Conservation (phyloP, 2,888 invertebrate species). For the Pristionchus exspectatus region DNA sequence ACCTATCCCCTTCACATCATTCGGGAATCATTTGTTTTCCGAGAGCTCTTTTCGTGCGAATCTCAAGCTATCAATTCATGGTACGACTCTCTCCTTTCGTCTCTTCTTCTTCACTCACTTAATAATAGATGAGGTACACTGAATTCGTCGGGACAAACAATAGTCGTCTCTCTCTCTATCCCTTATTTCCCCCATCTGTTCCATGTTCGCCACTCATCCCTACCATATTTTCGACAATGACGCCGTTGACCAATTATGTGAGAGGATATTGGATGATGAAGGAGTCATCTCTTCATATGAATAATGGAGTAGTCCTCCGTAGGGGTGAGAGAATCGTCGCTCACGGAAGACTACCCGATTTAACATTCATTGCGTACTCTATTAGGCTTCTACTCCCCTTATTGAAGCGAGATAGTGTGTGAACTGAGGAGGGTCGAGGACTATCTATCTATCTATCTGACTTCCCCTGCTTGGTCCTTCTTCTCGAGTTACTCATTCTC, state of each 20-base stretch:
- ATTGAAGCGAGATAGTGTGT: slow-evolving; percentile 47
- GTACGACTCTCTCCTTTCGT: slow-evolving; percentile 46
- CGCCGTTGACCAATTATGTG: background rate
- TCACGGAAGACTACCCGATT: background rate
- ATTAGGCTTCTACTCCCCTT: slow-evolving; percentile 55
- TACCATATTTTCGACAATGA: background rate
- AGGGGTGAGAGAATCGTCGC: background rate
- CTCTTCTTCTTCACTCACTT: slow-evolving; percentile 17
- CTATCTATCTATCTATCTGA: slow-evolving; percentile 39
- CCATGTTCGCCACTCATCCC: background rate
- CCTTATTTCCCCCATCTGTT: too few species aligned
- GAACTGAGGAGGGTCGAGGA: slow-evolving; percentile 55
- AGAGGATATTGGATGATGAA: background rate
- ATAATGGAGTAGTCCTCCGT: background rate
- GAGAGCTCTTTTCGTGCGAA: background rate
- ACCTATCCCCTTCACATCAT: background rate
- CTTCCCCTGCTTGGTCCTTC: slow-evolving; percentile 32
- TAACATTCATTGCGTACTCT: slow-evolving; percentile 57
- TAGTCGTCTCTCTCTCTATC: slow-evolving; percentile 2
- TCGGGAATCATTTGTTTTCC: slow-evolving; percentile 13
- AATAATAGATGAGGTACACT: slow-evolving; percentile 49
- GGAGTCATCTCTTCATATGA: slow-evolving; percentile 1
- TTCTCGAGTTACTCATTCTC: slow-evolving; percentile 46
- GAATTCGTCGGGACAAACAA: slow-evolving; percentile 46
- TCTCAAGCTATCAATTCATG: slow-evolving; percentile 43